These are phyloP conservation scores for Neodiprion fabricii DNA, from an alignment of 1,140 invertebrate species.

Conservation along the genomic window DNA sequence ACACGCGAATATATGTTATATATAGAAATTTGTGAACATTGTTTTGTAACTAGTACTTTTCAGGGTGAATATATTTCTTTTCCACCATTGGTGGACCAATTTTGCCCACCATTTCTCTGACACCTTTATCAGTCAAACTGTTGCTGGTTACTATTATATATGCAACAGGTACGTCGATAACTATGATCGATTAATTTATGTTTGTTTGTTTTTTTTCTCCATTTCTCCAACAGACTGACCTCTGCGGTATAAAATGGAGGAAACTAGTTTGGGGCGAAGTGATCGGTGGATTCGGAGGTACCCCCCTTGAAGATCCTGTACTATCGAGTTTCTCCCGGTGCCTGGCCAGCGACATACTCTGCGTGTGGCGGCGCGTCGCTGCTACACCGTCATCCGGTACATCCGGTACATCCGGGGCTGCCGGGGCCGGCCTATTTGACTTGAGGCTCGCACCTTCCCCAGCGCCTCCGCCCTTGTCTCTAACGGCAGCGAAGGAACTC, in stretches of 20 bases:
- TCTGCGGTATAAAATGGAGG: slow-evolving; percentile 99
- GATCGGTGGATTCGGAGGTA: slow-evolving; percentile 64
- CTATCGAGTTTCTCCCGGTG: slow-evolving; percentile 92
- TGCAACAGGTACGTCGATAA: no score
- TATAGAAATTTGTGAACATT: no score
- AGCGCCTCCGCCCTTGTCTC: slow-evolving; percentile 72
- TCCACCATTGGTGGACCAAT: no score
- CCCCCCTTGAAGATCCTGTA: slow-evolving; percentile 90
- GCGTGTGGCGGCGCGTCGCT: slow-evolving; percentile 91
- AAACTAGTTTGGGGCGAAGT: slow-evolving; percentile 85
- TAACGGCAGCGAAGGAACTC: slow-evolving; percentile 88
- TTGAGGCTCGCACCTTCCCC: slow-evolving; percentile 63
- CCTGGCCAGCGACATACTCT: slow-evolving; percentile 91
- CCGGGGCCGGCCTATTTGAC: slow-evolving; percentile 67
- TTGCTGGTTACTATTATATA: no score
- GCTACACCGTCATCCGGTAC: slow-evolving; percentile 58
- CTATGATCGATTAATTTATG: not conserved
- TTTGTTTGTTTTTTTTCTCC: slow-evolving; percentile 27
- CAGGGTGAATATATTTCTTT: no score
- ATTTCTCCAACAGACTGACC: slow-evolving; percentile 83
- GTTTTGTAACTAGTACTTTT: no score
- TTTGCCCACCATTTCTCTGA: no score
- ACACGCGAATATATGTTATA: no score
- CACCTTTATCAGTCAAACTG: no score
- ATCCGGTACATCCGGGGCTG: slow-evolving; percentile 45